These are phyloP conservation scores for Pagetopsis macropterus DNA, from an alignment of 2,797 vertebrate genomes.

Conservation along the genomic window DNA sequence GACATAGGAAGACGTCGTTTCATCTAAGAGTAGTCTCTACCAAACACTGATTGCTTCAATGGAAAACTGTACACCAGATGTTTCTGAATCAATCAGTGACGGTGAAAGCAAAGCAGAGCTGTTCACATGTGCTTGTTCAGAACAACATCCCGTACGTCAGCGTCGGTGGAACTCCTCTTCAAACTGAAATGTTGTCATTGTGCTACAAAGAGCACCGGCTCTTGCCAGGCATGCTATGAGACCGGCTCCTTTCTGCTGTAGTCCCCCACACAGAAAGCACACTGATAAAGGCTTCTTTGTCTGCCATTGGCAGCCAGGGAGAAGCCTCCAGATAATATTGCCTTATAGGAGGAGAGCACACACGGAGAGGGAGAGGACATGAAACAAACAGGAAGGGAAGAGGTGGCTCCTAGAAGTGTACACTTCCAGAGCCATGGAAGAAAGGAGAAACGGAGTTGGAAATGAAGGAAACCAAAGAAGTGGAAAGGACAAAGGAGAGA, in stretches of 20 bases:
- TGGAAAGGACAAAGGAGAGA: conserved; percentile 10
- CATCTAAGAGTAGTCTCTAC: neutral
- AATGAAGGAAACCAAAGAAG: neutral
- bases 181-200: conserved; percentile 37
- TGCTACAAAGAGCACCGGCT: conserved; percentile 23
- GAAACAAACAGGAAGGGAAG: neutral
- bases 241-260: conserved; percentile 46
- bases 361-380: conserved; percentile 21
- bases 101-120: conserved; percentile 9
- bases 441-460: neutral
- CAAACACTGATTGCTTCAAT: neutral
- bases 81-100: conserved; percentile 1
- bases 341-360: conserved; percentile 40
- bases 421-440: neutral
- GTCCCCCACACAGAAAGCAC: conserved; percentile 43
- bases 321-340: conserved; percentile 51
- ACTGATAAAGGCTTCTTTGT: conserved; percentile 63
- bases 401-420: too few species aligned
- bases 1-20: neutral
- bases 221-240: conserved; percentile 19
- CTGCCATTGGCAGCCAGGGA: conserved; percentile 28
- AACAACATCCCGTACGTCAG: conserved; percentile 10
- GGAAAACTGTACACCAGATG: neutral
- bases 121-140: conserved; percentile 10
- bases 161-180: conserved; percentile 27